Evolutionary conservation across 2,888 invertebrate genomes (phyloP), one percentile per base, ranked within the genome.

Genomic region (Idaea dimidiata): DNA sequence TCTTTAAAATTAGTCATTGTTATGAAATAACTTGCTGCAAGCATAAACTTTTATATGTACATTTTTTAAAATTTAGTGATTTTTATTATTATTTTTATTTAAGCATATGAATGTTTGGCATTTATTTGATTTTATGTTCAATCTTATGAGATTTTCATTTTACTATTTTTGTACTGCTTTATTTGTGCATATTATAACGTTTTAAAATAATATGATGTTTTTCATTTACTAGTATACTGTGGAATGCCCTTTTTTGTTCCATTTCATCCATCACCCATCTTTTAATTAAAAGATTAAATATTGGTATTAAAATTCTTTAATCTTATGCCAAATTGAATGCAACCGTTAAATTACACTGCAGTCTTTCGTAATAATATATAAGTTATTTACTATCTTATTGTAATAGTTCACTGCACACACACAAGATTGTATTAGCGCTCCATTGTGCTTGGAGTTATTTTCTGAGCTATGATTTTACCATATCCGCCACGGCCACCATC

Each of bases 401-500:
- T 63, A 66, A 70, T 54, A 59, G 17, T 59, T 61, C 31, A 57
- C 67, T 70, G 72, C 69, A 72, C 69, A 65, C 69, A 65, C 65
- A 66, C 60, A 63, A 59, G 58, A 67, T 18, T 54, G 59, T 60
- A 72, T 89, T 83, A 91, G 72, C 88, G 94, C 76, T 94, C 94
- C 79, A 89, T 76, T 10, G 94, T 94, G 69, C 94, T 94, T 1
- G 94, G 94, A 4, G 89, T 94, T 62, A 96, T 94, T 91, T 97
- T 97, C 82, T 97, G 97, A 68, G 97, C 96, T 71, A 98, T 95
- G 67, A 98, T 95, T 91, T 98, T 99, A 33, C 99, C 99, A 89
- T 99, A 99, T 17, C 99, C 99, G 59, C 99, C 99, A 84, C 99
- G 93, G 0, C 99, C 99, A 53, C 97, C 95, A 86, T 99, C 99